Conservation (phyloP, 2,113 vertebrate species). For the Indicator indicator region DNA sequence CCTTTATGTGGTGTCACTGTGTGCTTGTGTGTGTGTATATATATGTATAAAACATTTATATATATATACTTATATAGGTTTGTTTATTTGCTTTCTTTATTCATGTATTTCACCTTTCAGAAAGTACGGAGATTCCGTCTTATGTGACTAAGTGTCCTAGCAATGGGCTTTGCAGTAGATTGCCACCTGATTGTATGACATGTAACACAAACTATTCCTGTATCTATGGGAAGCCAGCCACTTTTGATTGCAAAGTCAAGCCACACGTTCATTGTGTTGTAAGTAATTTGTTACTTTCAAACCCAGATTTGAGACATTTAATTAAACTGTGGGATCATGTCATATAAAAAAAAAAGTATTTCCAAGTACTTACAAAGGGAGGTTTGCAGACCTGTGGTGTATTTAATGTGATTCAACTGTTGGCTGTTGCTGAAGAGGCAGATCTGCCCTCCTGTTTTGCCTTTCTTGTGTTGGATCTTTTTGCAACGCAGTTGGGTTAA, state of each 20-base stretch:
- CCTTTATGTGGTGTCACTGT: fast-evolving
- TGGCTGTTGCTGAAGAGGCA: background rate
- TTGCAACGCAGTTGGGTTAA: background rate
- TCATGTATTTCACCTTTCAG: constrained; percentile 28
- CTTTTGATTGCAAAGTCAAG: constrained; percentile 85
- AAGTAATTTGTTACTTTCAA: constrained; percentile 71
- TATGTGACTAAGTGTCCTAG: constrained; percentile 87
- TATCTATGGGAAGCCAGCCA: constrained; percentile 82
- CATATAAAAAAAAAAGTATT: background rate
- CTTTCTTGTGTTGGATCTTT: background rate
- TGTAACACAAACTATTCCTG: constrained; percentile 90
- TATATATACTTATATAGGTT: fast-evolving
- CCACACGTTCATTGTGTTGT: constrained; percentile 88
- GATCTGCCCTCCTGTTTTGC: background rate
- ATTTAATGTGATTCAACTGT: background rate
- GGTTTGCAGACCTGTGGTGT: background rate
- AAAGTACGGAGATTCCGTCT: constrained; percentile 70
- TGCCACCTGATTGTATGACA: constrained; percentile 87
- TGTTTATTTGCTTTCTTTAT: background rate
- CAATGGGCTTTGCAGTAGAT: constrained; percentile 83
- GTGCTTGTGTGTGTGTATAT: too few species aligned
- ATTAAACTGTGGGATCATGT: background rate
- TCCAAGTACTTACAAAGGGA: background rate
- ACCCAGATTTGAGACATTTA: background rate
- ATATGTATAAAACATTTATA: fast-evolving